phyloP scores from a whole-genome alignment of 2,888 invertebrate genomes.

The Tinea semifulvella region DNA sequence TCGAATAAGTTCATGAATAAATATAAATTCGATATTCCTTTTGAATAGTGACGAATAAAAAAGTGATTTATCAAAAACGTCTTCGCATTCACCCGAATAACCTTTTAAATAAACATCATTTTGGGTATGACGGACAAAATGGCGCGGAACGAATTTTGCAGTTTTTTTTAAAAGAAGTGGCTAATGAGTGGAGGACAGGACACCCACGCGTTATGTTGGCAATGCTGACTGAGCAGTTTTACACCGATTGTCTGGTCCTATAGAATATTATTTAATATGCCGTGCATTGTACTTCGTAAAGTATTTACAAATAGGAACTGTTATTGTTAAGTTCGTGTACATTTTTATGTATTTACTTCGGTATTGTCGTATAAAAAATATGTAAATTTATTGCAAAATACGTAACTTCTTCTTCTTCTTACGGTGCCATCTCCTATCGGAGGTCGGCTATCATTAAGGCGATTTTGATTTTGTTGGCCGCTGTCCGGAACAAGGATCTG shows the following conservation, averaged over 20 bases:
- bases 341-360: too few relatives aligned
- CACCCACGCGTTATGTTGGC: constrained; percentile 44
- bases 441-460: too few relatives aligned
- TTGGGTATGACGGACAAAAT: constrained; percentile 53
- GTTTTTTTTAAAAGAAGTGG: constrained; percentile 40
- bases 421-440: too few relatives aligned
- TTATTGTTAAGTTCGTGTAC: too few relatives aligned
- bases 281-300: too few relatives aligned
- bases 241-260: constrained; percentile 8
- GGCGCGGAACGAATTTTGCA: constrained; percentile 40
- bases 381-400: too few relatives aligned
- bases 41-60: constrained; percentile 57
- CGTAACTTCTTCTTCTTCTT: too few relatives aligned
- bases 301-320: too few relatives aligned
- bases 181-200: constrained; percentile 54
- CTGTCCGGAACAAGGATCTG: too few relatives aligned
- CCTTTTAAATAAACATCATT: constrained; percentile 65
- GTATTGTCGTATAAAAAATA: too few relatives aligned
- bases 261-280: too few relatives aligned
- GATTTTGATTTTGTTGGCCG: too few relatives aligned
- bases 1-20: constrained; percentile 59
- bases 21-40: constrained; percentile 60
- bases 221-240: constrained; percentile 37
- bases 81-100: constrained; percentile 43
- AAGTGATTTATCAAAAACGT: constrained; percentile 60